These are phyloP conservation scores for Panthera leo DNA, from an alignment of 2,113 vertebrate species.

Conservation along the genomic window DNA sequence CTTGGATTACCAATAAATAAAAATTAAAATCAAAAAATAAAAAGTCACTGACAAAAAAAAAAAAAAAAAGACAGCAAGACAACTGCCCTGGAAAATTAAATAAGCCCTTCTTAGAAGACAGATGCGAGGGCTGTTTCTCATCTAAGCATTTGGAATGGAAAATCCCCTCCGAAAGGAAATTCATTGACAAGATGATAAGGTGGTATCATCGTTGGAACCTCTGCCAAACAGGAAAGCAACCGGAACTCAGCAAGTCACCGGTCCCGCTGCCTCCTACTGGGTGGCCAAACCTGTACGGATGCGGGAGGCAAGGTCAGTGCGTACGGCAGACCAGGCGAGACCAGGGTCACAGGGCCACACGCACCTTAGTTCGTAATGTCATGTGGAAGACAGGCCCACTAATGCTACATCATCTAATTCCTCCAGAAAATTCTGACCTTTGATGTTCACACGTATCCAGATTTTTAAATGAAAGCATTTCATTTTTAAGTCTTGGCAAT, in stretches of 20 bases:
- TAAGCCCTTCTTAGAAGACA: neutral
- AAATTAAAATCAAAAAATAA: neutral
- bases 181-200: neutral
- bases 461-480: neutral
- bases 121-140: neutral
- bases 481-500: neutral
- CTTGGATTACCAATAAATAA: neutral
- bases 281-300: neutral
- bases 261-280: neutral
- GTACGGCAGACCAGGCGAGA: too few species aligned
- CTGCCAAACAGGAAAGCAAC: neutral
- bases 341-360: fast-evolving
- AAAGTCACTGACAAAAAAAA: neutral
- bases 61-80: neutral
- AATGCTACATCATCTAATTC: neutral
- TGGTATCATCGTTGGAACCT: neutral
- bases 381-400: neutral
- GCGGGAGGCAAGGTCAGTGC: neutral
- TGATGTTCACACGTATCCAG: neutral
- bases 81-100: neutral
- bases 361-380: neutral
- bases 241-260: neutral
- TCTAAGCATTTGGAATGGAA: neutral
- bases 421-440: neutral
- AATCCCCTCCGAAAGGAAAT: neutral